Evolutionary conservation across 1,140 invertebrate genomes (phyloP).

Genomic region (Orius laevigatus): DNA sequence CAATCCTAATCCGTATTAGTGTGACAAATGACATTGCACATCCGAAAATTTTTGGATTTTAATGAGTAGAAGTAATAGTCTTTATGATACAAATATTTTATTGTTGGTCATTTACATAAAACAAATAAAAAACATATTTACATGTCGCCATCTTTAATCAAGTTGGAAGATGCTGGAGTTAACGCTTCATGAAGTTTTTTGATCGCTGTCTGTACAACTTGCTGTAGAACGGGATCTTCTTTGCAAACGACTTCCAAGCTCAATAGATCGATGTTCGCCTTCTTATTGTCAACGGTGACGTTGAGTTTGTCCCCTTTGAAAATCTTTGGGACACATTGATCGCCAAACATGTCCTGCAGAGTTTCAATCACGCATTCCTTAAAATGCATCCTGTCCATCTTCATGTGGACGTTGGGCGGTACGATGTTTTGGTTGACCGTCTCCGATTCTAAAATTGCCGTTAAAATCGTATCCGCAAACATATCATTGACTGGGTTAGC

Average conservation of each 20-base stretch:
- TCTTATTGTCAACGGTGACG: conserved; percentile 69
- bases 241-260: conserved; percentile 62
- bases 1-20: too few species aligned
- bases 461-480: conserved; percentile 89
- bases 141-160: conserved; percentile 5
- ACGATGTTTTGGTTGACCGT: conserved; percentile 38
- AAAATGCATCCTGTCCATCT: conserved; percentile 73
- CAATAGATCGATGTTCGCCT: conserved; percentile 70
- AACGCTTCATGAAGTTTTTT: conserved; percentile 70
- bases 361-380: conserved; percentile 77
- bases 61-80: too few species aligned
- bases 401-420: conserved; percentile 39
- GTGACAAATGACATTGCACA: too few species aligned
- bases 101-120: too few species aligned
- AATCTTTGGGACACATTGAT: conserved; percentile 84
- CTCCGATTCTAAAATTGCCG: conserved; percentile 63
- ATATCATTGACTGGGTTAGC: conserved; percentile 93
- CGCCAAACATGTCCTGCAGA: conserved; percentile 78
- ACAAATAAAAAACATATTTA: too few species aligned
- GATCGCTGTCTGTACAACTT: conserved; percentile 73
- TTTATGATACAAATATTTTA: too few species aligned
- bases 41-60: too few species aligned
- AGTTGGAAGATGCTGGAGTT: conserved; percentile 36
- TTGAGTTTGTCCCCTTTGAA: conserved; percentile 80
- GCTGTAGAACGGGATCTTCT: conserved; percentile 65